phyloP scores from a whole-genome alignment of 1,140 invertebrate species.

The Diploscapter pachys region DNA sequence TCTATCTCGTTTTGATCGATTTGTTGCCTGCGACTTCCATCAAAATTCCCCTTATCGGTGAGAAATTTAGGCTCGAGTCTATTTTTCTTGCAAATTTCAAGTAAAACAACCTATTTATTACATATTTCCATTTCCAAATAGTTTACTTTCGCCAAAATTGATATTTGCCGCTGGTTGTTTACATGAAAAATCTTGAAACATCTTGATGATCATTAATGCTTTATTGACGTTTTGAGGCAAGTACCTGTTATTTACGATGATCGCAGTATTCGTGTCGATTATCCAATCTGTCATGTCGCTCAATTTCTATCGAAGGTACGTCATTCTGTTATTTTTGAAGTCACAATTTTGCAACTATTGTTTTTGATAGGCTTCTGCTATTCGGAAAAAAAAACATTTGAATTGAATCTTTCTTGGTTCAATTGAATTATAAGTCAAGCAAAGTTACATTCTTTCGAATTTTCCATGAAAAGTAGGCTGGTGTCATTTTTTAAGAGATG shows the following conservation, averaged over 20 bases:
- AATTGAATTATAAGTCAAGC: too few relatives aligned
- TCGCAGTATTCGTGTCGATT: slow-evolving; percentile 94
- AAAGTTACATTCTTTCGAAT: too few relatives aligned
- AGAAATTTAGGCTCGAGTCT: too few relatives aligned
- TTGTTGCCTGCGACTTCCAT: slow-evolving; percentile 97
- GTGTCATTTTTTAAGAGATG: slow-evolving; percentile 35
- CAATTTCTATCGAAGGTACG: slow-evolving; percentile 83
- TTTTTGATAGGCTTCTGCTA: too few relatives aligned
- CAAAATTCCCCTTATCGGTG: slow-evolving; percentile 85
- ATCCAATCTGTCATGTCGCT: slow-evolving; percentile 95
- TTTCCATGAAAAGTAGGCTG: neutral
- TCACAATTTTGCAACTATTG: too few relatives aligned
- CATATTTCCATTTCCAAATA: too few relatives aligned
- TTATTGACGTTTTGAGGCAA: slow-evolving; percentile 66
- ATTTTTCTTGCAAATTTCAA: too few relatives aligned
- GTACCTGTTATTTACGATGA: slow-evolving; percentile 98
- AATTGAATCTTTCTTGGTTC: too few relatives aligned
- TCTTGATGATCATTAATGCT: neutral
- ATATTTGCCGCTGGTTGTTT: neutral
- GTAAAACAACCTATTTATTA: too few relatives aligned
- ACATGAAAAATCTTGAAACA: neutral
- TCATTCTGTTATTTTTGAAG: too few relatives aligned
- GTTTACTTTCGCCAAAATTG: neutral
- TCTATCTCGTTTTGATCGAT: slow-evolving; percentile 86
- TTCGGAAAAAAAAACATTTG: too few relatives aligned